Evolutionary conservation across 1,140 invertebrate species (phyloP).

Genomic region (Heliconius nattereri): DNA sequence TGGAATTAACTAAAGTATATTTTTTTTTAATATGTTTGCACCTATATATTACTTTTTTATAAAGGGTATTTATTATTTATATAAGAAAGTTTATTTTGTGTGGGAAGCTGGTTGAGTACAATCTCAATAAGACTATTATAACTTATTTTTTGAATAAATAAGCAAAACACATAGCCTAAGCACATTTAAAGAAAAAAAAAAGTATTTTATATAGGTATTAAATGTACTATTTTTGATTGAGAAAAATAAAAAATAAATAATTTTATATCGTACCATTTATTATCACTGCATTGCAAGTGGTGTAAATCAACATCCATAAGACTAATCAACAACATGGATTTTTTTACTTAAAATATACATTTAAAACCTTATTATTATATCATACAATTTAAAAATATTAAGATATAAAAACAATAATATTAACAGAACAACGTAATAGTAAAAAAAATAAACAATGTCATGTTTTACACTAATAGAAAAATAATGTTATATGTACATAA

Average conservation of each 20-base stretch:
- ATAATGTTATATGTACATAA: conserved; percentile 67
- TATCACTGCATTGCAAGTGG: conserved; percentile 78
- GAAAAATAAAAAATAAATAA: conserved; percentile 20
- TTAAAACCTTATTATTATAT: conserved; percentile 63
- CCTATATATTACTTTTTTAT: neutral
- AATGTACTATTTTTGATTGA: neutral
- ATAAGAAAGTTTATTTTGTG: too few species aligned
- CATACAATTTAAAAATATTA: conserved; percentile 70
- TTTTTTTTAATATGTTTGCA: neutral
- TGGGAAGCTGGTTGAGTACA: too few species aligned
- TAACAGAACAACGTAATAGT: conserved; percentile 74
- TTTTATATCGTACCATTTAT: conserved; percentile 74
- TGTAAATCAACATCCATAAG: conserved; percentile 79
- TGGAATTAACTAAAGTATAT: neutral
- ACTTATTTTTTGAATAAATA: too few species aligned
- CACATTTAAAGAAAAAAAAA: too few species aligned
- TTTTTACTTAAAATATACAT: conserved; percentile 71
- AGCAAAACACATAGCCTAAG: too few species aligned
- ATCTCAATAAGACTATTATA: too few species aligned
- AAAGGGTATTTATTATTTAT: too few species aligned
- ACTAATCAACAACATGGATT: conserved; percentile 80
- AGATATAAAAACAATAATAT: conserved; percentile 76
- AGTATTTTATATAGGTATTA: too few species aligned
- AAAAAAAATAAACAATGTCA: conserved; percentile 74
- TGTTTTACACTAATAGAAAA: conserved; percentile 63